Evolutionary conservation across 2,888 invertebrate genomes (phyloP), one percentile per base, ranked within the genome.

Genomic region (Acleris holmiana): DNA sequence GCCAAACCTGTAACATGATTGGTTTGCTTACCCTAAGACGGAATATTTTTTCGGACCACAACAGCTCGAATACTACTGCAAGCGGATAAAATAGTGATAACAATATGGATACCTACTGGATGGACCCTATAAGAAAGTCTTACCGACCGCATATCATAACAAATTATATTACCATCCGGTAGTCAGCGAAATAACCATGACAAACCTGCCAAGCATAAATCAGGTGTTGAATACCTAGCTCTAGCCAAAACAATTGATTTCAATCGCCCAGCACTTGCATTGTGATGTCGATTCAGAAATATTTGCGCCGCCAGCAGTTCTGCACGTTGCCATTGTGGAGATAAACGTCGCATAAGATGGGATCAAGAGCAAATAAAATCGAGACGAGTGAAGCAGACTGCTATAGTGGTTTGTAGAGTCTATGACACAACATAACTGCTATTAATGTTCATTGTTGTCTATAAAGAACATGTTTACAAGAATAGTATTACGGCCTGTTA

Each of bases 321-420:
- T 60, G 65, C 60, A 55, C 60, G 65, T 65, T 44, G 54, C 59
- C 44, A 49, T 60, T 55, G 59, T 60, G 23, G 48, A 65, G 49
- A 65, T 65, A 65, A 55, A 65, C 54, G 59, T 49, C 49, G 49
- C 58, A 59, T 55, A 55, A 50, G 64, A 65, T 59, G 49, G 60
- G 60, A 60, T 65, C 49, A 40, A 59, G 41, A 65, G 49, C 55
- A 64, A 48, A 64, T 64, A 64, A 59, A 64, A 59, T 44, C 53
- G 58, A 58, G 53, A 46, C 64, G 10, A 23, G 19, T 17, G 23
- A 49, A 50, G 49, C 71, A 70, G 71, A 65, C 63, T 54, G 65
- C 66, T 68, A 66, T 67, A 51, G 23, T 58, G 41, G 41, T 53
- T 58, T 58, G 57, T 63, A 57, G 46, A 53, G 21, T 46, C 29